Base-by-base conservation (phyloP, 2,113 vertebrate species). In the Archilochus colubris region DNA sequence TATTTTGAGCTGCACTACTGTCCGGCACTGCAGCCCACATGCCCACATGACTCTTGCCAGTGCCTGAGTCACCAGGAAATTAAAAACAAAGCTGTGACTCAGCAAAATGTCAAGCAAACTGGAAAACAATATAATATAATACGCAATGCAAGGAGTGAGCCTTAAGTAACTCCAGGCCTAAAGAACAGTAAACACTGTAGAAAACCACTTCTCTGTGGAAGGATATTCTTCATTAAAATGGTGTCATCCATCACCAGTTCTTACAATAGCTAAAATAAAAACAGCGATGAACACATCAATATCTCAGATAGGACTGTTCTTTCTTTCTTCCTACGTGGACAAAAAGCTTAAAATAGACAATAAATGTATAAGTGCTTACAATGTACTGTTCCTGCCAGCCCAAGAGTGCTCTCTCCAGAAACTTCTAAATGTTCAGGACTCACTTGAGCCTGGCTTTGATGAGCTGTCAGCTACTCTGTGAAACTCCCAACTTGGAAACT, bases 1-100 rank as follows among this genome's bases (percentile, higher is more conserved):
- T 36, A 55, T 91, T 91, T 70, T 82, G 50, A 95, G 51, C 31
- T 88, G 19, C 24, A 11, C 28, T 54, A 13, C 63, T 77, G 30
- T 12, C 24, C 4, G 1, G 40, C 31, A 73, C 48, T 72, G 80
- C 21, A 50, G 48, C 21, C 20, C 48, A 50, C 21, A 50, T 50
- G 50, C 23, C 50, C 43, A 63, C 57, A 78, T 30, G 66, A 80
- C 48, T 63, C 63, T 43, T 64, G 70, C 74, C 72, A 86, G 58
- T 3, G 24, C 23, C 85, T 89, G 59, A 53, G 14, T 83, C 75
- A 84, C 70, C n/a, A 21, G 36, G 81, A 91, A 88, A 88, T 62
- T 46, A 55, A 90, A 86, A 94, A 38, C 38, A 85, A 64, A 43
- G 46, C n/a, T 74, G 83, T 97, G 92, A 97, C 58, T 94, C 91